Evolutionary conservation across 1,140 invertebrate genomes (phyloP), one percentile per base, ranked within the genome.

Genomic region (Pseudomyrmex flavicornis): DNA sequence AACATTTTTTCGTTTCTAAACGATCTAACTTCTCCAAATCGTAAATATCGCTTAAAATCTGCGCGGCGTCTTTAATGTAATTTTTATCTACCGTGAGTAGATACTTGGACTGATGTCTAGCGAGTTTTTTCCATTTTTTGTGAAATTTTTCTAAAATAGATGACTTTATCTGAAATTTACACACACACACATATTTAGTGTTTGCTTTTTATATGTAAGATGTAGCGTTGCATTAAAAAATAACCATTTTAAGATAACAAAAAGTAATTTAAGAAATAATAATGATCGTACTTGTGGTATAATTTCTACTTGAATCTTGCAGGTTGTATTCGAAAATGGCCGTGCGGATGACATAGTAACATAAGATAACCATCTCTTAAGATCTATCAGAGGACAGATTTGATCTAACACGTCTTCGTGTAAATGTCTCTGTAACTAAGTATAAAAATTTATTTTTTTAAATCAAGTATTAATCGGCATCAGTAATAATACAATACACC

Each of bases 361-460:
- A 83, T 95, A 94, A 86, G 95, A 95, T 35, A 98, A 92, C 93
- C 96, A 97, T 91, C 96, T 95, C 92, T 97, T 96, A 5, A 98
- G 92, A 61, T 97, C 97, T 9, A 95, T 94, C 2, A 98, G 91
- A 12, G 97, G 96, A 1, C 97, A 95, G 74, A 98, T 93, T 93
- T 98, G 97, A 90, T 98, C 97, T 52, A 98, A 79, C 12, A 97
- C 89, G 13, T 92, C 88, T 70, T 97, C 96, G 7, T 96, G 94
- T 26, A 97, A 86, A 85, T 94, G 95, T 91, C 94, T 93, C 92
- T 96, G 95, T 26, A 96, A 91, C 96, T 96, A 83, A 44, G 3
- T 9, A 1, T 22, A 26, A 48, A 68, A 13, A 73, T 66, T 62
- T 13, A 61, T 20, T 73, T 52, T 35, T 35, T 69, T 52, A 26